These are phyloP conservation scores for Narcine bancroftii DNA, from an alignment of 2,113 vertebrate species.

Conservation along the genomic window DNA sequence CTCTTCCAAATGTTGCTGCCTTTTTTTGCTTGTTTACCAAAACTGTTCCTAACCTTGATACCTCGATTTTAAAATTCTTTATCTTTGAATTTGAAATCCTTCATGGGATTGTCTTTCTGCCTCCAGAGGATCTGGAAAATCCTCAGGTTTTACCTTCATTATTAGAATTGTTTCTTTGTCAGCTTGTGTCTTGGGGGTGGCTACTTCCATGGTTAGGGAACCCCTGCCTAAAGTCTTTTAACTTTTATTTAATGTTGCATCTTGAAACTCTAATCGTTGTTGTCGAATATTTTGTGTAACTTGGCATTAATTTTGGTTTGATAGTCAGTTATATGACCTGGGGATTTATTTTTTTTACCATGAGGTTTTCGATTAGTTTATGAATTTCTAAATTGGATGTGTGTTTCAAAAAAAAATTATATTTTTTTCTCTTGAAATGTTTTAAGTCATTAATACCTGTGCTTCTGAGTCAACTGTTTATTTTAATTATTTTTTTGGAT, in stretches of 20 bases:
- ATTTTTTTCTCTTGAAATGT: background rate
- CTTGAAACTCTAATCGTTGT: background rate
- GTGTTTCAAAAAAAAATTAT: background rate
- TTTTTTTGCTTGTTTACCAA: background rate
- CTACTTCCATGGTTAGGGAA: background rate
- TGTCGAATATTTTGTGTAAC: too few relatives aligned
- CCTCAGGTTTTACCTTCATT: background rate
- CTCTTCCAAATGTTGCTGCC: background rate
- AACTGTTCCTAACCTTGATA: background rate
- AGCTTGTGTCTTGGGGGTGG: too few relatives aligned
- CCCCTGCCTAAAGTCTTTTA: background rate
- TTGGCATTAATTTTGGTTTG: too few relatives aligned
- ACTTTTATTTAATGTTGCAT: background rate
- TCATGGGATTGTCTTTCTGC: background rate
- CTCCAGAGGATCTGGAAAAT: background rate
- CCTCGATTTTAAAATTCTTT: background rate
- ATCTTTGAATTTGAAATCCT: background rate
- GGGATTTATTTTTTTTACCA: too few relatives aligned
- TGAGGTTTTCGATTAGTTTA: too few relatives aligned
- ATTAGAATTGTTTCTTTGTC: background rate
- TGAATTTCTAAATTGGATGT: background rate
- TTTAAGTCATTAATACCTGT: background rate
- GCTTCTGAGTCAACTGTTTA: background rate
- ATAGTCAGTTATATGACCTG: too few relatives aligned
- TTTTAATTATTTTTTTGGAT: background rate